These are phyloP conservation scores for Ageneiosus marmoratus DNA, from an alignment of 2,113 vertebrate genomes.

Conservation along the genomic window DNA sequence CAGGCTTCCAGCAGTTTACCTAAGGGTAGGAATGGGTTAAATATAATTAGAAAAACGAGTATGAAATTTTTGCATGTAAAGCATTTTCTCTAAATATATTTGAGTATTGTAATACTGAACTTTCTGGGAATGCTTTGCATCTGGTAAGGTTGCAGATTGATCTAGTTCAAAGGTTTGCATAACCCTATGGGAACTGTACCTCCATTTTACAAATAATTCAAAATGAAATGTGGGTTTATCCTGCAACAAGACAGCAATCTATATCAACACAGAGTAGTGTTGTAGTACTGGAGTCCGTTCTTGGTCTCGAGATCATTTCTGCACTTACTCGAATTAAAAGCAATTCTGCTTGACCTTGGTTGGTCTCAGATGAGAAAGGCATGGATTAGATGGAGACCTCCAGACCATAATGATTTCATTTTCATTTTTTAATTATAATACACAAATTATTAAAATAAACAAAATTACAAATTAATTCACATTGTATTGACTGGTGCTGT, in stretches of 20 bases:
- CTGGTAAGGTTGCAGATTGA: not conserved
- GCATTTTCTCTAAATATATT: conserved; percentile 11
- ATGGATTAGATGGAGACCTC: too few relatives aligned
- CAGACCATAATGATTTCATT: too few relatives aligned
- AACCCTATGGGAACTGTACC: not conserved
- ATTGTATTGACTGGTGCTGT: too few relatives aligned
- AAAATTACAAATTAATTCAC: too few relatives aligned
- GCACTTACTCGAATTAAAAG: too few relatives aligned
- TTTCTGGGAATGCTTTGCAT: not conserved
- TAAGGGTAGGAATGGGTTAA: not conserved
- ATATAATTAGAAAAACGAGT: not conserved
- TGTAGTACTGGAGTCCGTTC: too few relatives aligned
- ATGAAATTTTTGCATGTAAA: not conserved
- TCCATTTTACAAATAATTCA: not conserved
- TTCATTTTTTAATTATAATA: too few relatives aligned
- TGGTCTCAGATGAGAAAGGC: too few relatives aligned
- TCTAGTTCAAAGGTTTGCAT: not conserved
- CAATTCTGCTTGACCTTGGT: too few relatives aligned
- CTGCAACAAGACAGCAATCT: not conserved
- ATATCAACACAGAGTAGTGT: too few relatives aligned
- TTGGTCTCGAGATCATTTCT: too few relatives aligned
- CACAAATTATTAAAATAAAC: too few relatives aligned
- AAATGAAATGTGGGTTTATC: not conserved
- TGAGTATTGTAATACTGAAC: conserved; percentile 17
- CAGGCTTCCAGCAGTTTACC: conserved; percentile 28